Conservation (phyloP, 2,113 vertebrate genomes). For the Etheostoma spectabile region DNA sequence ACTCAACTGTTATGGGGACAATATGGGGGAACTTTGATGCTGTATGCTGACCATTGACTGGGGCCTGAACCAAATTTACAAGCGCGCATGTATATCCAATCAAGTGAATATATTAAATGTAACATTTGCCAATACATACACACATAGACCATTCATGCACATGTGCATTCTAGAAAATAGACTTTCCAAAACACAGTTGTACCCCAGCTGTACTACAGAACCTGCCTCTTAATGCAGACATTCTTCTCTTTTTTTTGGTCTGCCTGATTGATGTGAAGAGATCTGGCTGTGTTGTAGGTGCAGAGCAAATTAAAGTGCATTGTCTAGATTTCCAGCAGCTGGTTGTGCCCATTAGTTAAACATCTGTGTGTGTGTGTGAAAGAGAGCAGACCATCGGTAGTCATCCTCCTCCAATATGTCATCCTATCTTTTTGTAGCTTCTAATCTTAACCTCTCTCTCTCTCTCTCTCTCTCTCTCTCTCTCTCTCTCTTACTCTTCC, state of each 20-base stretch:
- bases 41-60: background rate
- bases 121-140: background rate
- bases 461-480: background rate
- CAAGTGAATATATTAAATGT: background rate
- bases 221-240: background rate
- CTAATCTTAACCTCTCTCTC: background rate
- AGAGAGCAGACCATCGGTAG: background rate
- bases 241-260: background rate
- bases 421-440: background rate
- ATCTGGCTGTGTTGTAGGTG: constrained; percentile 30
- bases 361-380: constrained; percentile 10
- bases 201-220: background rate
- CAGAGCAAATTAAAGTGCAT: constrained; percentile 51
- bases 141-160: background rate
- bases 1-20: background rate
- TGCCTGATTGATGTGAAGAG: constrained; percentile 17
- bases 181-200: background rate
- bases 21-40: background rate
- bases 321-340: constrained; percentile 50
- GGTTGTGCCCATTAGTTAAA: constrained; percentile 58
- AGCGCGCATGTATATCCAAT: background rate
- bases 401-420: constrained; percentile 20
- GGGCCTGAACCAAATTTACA: background rate
- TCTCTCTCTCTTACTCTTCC: background rate
- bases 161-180: background rate